Evolutionary conservation across 2,888 invertebrate genomes (phyloP), one percentile per base, ranked within the genome.

Genomic region (Beris morrisii): DNA sequence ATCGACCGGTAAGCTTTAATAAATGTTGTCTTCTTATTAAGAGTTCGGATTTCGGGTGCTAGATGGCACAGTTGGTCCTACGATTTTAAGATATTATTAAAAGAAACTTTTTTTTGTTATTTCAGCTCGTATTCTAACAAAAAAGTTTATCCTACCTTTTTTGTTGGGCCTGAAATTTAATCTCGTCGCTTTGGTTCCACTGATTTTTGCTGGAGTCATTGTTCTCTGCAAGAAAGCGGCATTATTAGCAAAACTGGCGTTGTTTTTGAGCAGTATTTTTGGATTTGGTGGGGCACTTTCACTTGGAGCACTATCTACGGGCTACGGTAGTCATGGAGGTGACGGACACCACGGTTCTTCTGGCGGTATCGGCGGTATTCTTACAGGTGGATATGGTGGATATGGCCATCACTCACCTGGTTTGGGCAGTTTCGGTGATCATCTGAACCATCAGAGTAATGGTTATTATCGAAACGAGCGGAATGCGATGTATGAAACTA

Each of bases 101-200:
- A n/a, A 6, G 15, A 13, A 15, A 4, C n/a, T 15, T 15, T 48
- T 48, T 15, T 15, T 12, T 48, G 3, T 22, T 22, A 3, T 87
- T 87, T 69, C 84, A 92, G 92, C 88, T 70, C 86, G 88, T 15
- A 79, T 91, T 31, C 74, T 92, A 69, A 84, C 91, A 61, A 84
- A 88, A 71, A 88, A 89, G 70, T 85, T 91, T 65, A 74, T 92
- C n/a, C 81, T 93, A 15, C 92, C 92, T 30, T 86, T 92, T 73
- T 83, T 93, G 1, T 82, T 92, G 11, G 92, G 92, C 6, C 85
- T 92, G 71, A 92, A 92, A 79, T 90, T 93, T 75, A 91, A 91
- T 74, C 80, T 92, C 52, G 86, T 88, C 1, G 89, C 91, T 0
- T 76, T 93, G 67, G 80, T 92, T 13, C 92, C 92, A 0, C 75